Base-by-base conservation (phyloP, 35 echinoderm and acorn worm genomes). In the Heliocidaris erythrogramma region DNA sequence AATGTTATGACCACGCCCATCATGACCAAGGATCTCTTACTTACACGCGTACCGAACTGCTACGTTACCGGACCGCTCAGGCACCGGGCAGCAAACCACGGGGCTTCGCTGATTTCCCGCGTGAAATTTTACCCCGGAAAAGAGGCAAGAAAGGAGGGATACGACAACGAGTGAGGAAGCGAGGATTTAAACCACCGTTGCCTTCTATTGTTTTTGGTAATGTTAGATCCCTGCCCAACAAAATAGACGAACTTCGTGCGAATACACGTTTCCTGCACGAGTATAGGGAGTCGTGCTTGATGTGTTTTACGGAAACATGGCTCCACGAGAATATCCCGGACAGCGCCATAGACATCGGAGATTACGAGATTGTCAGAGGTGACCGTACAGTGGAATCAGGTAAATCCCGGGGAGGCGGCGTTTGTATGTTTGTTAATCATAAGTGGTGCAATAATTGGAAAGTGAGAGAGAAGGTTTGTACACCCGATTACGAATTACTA, bases 301-400 rank as follows among this genome's bases (percentile, higher is more conserved):
- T n/a, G n/a, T n/a, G n/a, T 96, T 97, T 95, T 86, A 97, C 85
- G 30, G 94, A 97, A 91, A 97, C 96, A 78, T 97, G 96, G 96
- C 94, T 97, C 21, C 31, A 78, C 30, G 86, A 71, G n/a, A 88
- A 85, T 52, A 97, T 95, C 30, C 90, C 96, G 35, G 91, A 93
- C 59, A 95, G 53, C 30, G 94, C n/a, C n/a, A n/a, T n/a, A n/a
- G n/a, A n/a, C n/a, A n/a, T n/a, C n/a, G n/a, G n/a, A n/a, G n/a
- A n/a, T n/a, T n/a, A n/a, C n/a, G n/a, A n/a, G n/a, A n/a, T n/a
- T n/a, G n/a, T n/a, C n/a, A n/a, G n/a, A n/a, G n/a, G n/a, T n/a
- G n/a, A n/a, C n/a, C n/a, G n/a, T n/a, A n/a, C n/a, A n/a, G n/a
- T n/a, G n/a, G n/a, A n/a, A n/a, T n/a, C n/a, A n/a, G n/a, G n/a